Evolutionary conservation across 64 coral and sea anemone species (phyloP).

Genomic region (Cladopsammia gracilis): DNA sequence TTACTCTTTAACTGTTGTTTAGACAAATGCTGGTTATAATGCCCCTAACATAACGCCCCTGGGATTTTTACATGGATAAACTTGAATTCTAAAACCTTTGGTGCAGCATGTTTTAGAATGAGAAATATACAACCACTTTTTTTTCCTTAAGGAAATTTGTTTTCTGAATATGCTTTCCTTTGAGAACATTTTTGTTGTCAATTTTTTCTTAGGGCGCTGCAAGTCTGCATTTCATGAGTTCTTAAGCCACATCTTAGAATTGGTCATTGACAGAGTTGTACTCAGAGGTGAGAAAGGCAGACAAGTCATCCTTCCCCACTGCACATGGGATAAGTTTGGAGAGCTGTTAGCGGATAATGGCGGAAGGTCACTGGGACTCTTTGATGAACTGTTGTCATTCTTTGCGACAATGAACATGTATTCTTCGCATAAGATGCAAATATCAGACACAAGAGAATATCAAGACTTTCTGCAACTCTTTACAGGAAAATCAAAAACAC

Average conservation of each 20-base stretch:
- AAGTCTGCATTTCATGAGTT: slow-evolving; percentile 45
- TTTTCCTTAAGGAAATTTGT: too few relatives aligned
- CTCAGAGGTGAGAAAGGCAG: background rate
- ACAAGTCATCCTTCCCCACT: slow-evolving; percentile 47
- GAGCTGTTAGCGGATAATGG: slow-evolving; percentile 45
- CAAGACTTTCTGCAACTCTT: slow-evolving; percentile 75
- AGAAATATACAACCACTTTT: too few relatives aligned
- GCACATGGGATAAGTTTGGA: slow-evolving; percentile 81
- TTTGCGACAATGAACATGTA: slow-evolving; percentile 78
- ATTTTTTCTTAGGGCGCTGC: slow-evolving; percentile 28
- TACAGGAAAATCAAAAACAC: slow-evolving; percentile 54
- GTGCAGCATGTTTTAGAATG: too few relatives aligned
- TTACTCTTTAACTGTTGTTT: too few relatives aligned
- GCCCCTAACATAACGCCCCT: too few relatives aligned
- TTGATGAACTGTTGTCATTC: slow-evolving; percentile 70
- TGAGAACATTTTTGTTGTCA: too few relatives aligned
- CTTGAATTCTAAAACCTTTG: too few relatives aligned
- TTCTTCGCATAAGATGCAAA: slow-evolving; percentile 25
- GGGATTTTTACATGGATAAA: too few relatives aligned
- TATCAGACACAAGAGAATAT: slow-evolving; percentile 64
- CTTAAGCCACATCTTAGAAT: background rate
- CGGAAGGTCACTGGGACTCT: slow-evolving; percentile 34
- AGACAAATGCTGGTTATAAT: too few relatives aligned
- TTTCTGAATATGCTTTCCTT: too few relatives aligned
- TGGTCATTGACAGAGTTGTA: background rate